Conservation (phyloP, 2,888 invertebrate species). For the Polietes domitor region DNA sequence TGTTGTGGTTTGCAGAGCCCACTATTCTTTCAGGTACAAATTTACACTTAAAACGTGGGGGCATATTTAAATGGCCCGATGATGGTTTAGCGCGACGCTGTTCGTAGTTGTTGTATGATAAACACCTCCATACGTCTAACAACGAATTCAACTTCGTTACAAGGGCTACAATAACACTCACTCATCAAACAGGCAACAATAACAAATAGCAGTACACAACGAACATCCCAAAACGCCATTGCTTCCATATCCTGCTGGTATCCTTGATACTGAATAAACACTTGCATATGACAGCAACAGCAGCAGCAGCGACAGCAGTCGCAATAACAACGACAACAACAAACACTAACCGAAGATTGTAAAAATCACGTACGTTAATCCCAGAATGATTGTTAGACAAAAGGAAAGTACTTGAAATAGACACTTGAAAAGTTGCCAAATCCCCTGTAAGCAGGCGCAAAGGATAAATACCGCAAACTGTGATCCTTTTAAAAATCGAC, state of each 20-base stretch:
- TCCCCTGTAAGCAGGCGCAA: constrained; percentile 64
- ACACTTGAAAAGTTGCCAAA: constrained; percentile 67
- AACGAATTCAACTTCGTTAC: too few species aligned
- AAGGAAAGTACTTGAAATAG: constrained; percentile 63
- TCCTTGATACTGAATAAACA: constrained; percentile 20
- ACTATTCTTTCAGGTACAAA: too few species aligned
- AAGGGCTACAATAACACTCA: constrained; percentile 30
- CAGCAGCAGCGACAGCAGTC: too few species aligned
- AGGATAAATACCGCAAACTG: constrained; percentile 62
- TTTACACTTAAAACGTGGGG: too few species aligned
- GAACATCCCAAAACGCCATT: constrained; percentile 30
- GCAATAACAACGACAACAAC: neutral
- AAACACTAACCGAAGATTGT: constrained; percentile 24
- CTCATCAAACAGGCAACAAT: constrained; percentile 5
- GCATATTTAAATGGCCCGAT: too few species aligned
- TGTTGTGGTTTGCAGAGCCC: too few species aligned
- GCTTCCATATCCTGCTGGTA: constrained; percentile 49
- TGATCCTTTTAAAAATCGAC: constrained; percentile 37
- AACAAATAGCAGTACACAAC: constrained; percentile 13
- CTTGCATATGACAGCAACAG: constrained; percentile 7
- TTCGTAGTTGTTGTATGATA: too few species aligned
- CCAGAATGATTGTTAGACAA: constrained; percentile 57
- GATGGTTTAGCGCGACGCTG: too few species aligned
- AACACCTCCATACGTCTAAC: constrained; percentile 53
- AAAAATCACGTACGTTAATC: constrained; percentile 66